phyloP scores from a whole-genome alignment of 2,113 vertebrate genomes.

The Xyrauchen texanus region DNA sequence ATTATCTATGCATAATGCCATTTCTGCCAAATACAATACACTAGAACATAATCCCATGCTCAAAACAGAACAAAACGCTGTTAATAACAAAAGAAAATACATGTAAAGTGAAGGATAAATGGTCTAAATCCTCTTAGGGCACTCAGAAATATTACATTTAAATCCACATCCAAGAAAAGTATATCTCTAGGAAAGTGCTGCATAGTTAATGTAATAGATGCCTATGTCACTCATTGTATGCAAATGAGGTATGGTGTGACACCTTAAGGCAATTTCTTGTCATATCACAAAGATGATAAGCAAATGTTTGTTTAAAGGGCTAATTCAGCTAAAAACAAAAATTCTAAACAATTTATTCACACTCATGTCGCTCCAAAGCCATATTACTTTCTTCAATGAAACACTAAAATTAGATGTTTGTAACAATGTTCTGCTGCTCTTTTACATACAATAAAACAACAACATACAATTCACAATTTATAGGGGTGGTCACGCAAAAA shows the following conservation, averaged over 20 bases:
- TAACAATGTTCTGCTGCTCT: too few species aligned
- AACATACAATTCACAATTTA: too few species aligned
- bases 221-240: not conserved
- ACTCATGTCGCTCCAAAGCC: too few species aligned
- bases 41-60: not conserved
- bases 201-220: not conserved
- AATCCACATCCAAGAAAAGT: not conserved
- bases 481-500: too few species aligned
- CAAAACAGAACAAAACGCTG: not conserved
- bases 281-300: not conserved
- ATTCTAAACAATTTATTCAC: too few species aligned
- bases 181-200: not conserved
- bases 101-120: too few species aligned
- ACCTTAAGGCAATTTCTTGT: not conserved
- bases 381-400: too few species aligned
- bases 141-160: not conserved
- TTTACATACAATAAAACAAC: too few species aligned
- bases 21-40: not conserved
- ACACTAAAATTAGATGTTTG: not conserved
- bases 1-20: not conserved
- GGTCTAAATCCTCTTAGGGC: not conserved
- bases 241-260: not conserved
- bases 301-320: not conserved
- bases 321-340: not conserved
- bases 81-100: too few species aligned